Evolutionary conservation across 2,113 vertebrate genomes (phyloP), one percentile per base, ranked within the genome.

Genomic region (Odobenus rosmarus): DNA sequence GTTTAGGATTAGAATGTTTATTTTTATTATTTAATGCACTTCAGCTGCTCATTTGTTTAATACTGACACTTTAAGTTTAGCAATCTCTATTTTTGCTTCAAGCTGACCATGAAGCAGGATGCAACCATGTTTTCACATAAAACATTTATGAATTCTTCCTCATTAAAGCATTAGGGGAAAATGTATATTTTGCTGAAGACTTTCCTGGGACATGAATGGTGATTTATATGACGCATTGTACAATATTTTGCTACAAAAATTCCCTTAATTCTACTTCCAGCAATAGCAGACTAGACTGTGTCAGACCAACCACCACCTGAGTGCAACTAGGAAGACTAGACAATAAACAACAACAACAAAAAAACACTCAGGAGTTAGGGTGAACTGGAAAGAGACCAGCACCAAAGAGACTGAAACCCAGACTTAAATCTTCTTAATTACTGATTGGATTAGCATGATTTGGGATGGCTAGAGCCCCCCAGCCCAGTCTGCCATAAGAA

Each of bases 371-470:
- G 23, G 28, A 53, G 15, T 76, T 86, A 12, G 51, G 33, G 19
- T 28, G 39, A 81, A 31, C 24, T 59, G 23, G 51, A 76, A 90
- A 49, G 55, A 39, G 23, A 33, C 24, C 26, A 19, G 9, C 11
- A 1, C 28, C 8, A 9, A 12, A 46, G 62, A 21, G 7, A 46
- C 39, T 53, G 53, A 79, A 83, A 24, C 8, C 71, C 72, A 61
- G n/a, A 26, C 83, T 49, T 55, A 80, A 87, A 61, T 85, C 83
- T 23, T 42, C 74, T 94, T 72, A 92, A 42, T 21, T 74, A 53
- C 71, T 80, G 55, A 92, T 62, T 90, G 90, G 83, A 97, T 94
- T 93, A 94, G 36, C 67, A 5, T 79, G 79, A 14, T 51, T 88
- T 59, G 39, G 28, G 42, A 12, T 93, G 49, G 10, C 3, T 18